These are phyloP conservation scores for Temnothorax curvispinosus DNA, from an alignment of 1,140 invertebrate species.

Conservation along the genomic window DNA sequence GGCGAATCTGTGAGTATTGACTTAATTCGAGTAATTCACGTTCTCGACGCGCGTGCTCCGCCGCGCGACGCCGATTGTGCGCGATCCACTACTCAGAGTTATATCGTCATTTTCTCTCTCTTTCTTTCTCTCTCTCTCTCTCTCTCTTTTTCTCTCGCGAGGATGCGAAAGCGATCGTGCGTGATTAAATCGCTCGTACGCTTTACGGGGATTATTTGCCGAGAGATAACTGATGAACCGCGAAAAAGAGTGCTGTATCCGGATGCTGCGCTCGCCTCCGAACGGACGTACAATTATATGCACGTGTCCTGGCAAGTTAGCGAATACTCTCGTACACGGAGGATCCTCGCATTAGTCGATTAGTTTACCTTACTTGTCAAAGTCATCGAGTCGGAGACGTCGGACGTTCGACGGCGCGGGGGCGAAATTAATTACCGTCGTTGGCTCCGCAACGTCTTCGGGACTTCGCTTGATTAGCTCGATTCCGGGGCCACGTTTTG, in stretches of 20 bases:
- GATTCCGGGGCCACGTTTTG: neutral
- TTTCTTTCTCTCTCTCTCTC: neutral
- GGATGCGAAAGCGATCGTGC: slow-evolving; percentile 37
- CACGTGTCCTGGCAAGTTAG: neutral
- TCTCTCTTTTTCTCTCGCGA: neutral
- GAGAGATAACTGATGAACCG: slow-evolving; percentile 8
- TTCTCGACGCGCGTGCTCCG: slow-evolving; percentile 46
- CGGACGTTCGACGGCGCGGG: neutral
- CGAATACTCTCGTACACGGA: neutral
- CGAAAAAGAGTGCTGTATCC: neutral
- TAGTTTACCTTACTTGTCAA: slow-evolving; percentile 27
- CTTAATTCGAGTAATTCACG: slow-evolving; percentile 71
- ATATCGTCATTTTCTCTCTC: neutral
- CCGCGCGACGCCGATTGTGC: neutral
- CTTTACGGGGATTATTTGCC: neutral
- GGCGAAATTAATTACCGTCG: slow-evolving; percentile 43
- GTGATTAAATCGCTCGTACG: neutral
- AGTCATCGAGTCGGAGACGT: neutral
- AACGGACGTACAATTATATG: slow-evolving; percentile 2
- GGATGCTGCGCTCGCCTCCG: neutral
- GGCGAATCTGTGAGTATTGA: slow-evolving; percentile 93
- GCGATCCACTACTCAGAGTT: slow-evolving; percentile 23
- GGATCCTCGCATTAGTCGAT: slow-evolving; percentile 23
- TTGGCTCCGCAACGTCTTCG: neutral
- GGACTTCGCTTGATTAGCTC: neutral